A percentile compares a stretch with the other conserved stretches of the same genome.
Conservation (phyloP, 1,140 invertebrate species). For the Eumaeus atala region DNA sequence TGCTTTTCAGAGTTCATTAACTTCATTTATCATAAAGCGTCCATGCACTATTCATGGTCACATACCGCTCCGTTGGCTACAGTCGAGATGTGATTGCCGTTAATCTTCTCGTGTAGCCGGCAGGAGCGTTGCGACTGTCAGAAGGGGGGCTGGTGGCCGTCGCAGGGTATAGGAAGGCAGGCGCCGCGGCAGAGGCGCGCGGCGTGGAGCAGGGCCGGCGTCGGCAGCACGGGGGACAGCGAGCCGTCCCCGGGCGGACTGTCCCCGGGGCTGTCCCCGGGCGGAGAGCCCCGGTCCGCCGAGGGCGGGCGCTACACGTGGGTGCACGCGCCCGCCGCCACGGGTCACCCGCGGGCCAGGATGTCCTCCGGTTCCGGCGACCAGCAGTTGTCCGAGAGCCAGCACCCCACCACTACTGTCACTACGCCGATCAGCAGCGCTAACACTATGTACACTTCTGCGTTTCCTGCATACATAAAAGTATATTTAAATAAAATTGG, state of each 20-base stretch:
- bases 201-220: constrained; percentile 48
- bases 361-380: constrained; percentile 81
- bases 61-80: constrained; percentile 48
- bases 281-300: neutral
- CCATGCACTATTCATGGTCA: constrained; percentile 35
- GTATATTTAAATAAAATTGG: no score
- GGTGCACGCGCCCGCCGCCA: constrained; percentile 72
- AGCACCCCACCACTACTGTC: constrained; percentile 82
- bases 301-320: constrained; percentile 70
- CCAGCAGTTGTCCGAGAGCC: constrained; percentile 85
- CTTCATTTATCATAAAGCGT: constrained; percentile 26
- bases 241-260: constrained; percentile 45
- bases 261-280: constrained; percentile 48
- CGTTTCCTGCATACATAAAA: constrained; percentile 74
- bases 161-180: constrained; percentile 49
- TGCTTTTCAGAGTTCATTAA: constrained; percentile 34
- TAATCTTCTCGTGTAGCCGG: constrained; percentile 51
- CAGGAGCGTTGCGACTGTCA: constrained; percentile 48
- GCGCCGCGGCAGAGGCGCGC: constrained; percentile 48
- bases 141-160: constrained; percentile 37
- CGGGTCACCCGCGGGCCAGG: constrained; percentile 79
- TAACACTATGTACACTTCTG: constrained; percentile 82
- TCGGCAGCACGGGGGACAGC: constrained; percentile 53
- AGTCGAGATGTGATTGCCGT: constrained; percentile 49
- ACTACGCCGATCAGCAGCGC: constrained; percentile 81